Conservation (phyloP, 2,113 vertebrate species). For the Oreotrochilus melanogaster region DNA sequence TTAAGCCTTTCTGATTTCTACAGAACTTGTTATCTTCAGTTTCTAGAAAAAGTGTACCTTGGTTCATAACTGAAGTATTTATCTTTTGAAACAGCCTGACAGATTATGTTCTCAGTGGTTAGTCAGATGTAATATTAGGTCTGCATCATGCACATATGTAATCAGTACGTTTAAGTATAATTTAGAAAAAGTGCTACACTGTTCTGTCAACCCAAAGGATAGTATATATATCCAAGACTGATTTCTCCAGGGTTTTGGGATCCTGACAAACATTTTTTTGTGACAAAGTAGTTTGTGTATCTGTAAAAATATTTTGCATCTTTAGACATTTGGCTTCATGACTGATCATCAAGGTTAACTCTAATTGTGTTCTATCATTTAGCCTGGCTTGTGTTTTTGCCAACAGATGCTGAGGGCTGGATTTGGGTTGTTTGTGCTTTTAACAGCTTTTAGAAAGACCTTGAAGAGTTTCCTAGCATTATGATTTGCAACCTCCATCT, state of each 20-base stretch:
- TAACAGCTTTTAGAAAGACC: slow-evolving; percentile 25
- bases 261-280: background rate
- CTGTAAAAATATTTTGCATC: background rate
- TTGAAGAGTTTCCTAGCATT: background rate
- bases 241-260: background rate
- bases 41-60: background rate
- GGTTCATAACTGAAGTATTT: background rate
- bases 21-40: background rate
- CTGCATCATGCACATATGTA: background rate
- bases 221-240: background rate
- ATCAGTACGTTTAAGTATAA: background rate
- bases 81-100: background rate
- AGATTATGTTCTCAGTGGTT: background rate
- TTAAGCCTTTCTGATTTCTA: background rate
- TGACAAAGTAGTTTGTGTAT: background rate
- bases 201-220: background rate
- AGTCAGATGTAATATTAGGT: background rate
- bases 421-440: slow-evolving; percentile 12
- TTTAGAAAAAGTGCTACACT: background rate
- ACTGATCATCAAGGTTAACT: background rate
- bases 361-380: slow-evolving; percentile 19
- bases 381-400: background rate
- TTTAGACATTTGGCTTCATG: background rate
- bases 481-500: background rate
- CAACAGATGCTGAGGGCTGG: background rate